Evolutionary conservation across 2,888 invertebrate genomes (phyloP), one percentile per base, ranked within the genome.

Genomic region (Myopa tessellatipennis): DNA sequence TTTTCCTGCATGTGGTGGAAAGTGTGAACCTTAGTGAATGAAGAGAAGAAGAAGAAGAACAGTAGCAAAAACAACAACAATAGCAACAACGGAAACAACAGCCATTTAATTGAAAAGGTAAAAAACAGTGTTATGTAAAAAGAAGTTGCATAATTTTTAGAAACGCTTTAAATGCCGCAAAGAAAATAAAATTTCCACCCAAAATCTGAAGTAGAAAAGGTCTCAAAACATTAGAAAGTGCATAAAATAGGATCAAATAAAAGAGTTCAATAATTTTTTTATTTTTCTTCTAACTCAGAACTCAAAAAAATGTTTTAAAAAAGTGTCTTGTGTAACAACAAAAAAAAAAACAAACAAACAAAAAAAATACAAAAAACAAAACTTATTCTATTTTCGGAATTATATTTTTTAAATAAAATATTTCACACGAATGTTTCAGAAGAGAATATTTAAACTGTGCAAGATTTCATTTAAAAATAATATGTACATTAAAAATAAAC

Each of bases 131-230:
- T 45, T 73, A 60, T 45, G 45, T 40, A 61, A 73, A 61, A 73
- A 60, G 16, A 60, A 45, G 38, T 45, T 73, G 40, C 40, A 61
- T 40, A 73, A 73, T 61, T 73, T 73, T 40, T 14, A 36, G 36
- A 63, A 63, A 63, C 10, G 3, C 45, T 45, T 45, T 10, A 45
- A 45, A 45, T 45, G 7, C 45, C 45, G 45, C 10, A 45, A 10
- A 45, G 0, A 45, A 45, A 45, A 45, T 0, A 45, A 8, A 45
- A 8, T 45, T 45, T 45, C 45, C 6, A 8, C 6, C 10, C 6
- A 45, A 45, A 45, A 45, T 8, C 45, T 8, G 10, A 45, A 6
- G 45, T 45, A 45, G 45, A 45, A 45, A 45, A 45, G 10, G 1
- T 26, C 45, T 8, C 45, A 45, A 6, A 45, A 45, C 3, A 26